These are phyloP conservation scores for Cryptosula pallasiana DNA, from an alignment of 2,888 invertebrate genomes.

Conservation along the genomic window DNA sequence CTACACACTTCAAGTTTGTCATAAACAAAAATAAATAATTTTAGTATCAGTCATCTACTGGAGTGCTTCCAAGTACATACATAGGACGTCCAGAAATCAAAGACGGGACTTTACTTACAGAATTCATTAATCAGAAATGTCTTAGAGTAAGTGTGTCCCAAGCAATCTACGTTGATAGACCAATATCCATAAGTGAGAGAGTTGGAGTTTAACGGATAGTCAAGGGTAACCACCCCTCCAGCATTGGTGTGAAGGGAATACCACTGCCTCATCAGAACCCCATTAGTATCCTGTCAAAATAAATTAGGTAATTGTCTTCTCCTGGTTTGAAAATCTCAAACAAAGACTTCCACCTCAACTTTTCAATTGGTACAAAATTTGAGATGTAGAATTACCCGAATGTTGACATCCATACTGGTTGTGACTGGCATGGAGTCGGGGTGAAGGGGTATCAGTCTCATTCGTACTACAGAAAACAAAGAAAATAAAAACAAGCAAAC, in stretches of 20 bases:
- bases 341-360: too few species aligned
- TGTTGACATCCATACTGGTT: conserved; percentile 83
- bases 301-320: too few species aligned
- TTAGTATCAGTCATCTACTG: too few species aligned
- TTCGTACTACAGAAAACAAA: conserved; percentile 74
- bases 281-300: conserved; percentile 66
- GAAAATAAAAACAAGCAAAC: too few species aligned
- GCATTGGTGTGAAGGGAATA: conserved; percentile 70
- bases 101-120: too few species aligned
- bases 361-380: too few species aligned
- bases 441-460: conserved; percentile 85
- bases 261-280: conserved; percentile 85
- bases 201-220: conserved; percentile 60
- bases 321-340: too few species aligned
- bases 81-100: too few species aligned
- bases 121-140: conserved; percentile 87
- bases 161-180: conserved; percentile 67
- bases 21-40: too few species aligned
- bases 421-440: conserved; percentile 86
- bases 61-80: too few species aligned
- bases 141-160: conserved; percentile 73
- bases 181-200: conserved; percentile 89
- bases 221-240: conserved; percentile 36
- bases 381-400: conserved; percentile 64
- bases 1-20: too few species aligned